Conservation (phyloP, 2,113 vertebrate species). For the Psilopsiagon aymara region DNA sequence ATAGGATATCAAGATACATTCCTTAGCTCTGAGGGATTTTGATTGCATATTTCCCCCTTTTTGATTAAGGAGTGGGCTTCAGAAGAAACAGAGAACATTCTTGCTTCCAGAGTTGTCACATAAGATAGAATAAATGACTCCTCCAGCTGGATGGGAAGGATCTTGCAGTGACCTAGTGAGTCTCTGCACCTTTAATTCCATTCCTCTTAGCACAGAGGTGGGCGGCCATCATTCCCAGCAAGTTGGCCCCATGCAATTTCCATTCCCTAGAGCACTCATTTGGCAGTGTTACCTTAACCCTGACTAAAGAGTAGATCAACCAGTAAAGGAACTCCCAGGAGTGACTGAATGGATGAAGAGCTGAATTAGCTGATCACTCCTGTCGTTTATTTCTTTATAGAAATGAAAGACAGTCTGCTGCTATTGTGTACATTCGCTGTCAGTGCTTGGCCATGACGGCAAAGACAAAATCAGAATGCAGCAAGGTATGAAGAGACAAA, state of each 20-base stretch:
- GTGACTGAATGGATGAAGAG: background rate
- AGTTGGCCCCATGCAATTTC: background rate
- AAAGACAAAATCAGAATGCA: background rate
- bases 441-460: background rate
- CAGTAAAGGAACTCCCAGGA: background rate
- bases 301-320: background rate
- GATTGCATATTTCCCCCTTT: background rate
- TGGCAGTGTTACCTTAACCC: background rate
- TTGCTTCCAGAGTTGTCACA: background rate
- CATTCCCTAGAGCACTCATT: background rate
- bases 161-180: background rate
- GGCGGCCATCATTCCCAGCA: background rate
- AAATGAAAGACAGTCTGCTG: background rate
- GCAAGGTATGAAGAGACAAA: background rate
- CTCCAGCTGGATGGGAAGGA: background rate
- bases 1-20: background rate
- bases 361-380: background rate
- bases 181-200: conserved; percentile 13
- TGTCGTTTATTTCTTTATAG: background rate
- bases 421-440: background rate
- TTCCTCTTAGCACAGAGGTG: background rate
- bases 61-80: background rate
- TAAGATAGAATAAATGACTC: background rate
- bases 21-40: background rate
- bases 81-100: background rate